A percentile compares a stretch with the other conserved stretches of the same genome.
Conservation (phyloP, 1,140 invertebrate species). For the Melanaphis sacchari region DNA sequence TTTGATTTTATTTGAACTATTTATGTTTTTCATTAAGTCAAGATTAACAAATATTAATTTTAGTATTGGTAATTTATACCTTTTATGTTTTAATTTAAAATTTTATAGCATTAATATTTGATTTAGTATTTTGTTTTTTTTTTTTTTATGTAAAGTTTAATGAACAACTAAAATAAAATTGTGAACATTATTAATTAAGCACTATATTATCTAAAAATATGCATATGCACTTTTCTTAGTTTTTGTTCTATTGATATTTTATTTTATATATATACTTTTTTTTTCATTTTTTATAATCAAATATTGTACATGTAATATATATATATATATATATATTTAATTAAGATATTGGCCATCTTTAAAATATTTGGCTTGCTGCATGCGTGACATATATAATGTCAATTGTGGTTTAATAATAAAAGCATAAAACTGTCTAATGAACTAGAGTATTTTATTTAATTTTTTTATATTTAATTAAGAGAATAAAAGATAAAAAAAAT, state of each 20-base stretch:
- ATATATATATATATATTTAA: too few relatives aligned
- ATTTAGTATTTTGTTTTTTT: not conserved
- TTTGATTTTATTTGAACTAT: not conserved
- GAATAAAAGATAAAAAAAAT: not conserved
- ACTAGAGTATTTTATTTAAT: not conserved
- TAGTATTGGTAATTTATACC: not conserved
- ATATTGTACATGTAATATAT: too few relatives aligned
- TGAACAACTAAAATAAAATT: not conserved
- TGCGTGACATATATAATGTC: not conserved
- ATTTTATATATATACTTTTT: too few relatives aligned
- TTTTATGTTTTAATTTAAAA: not conserved
- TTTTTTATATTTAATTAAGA: not conserved
- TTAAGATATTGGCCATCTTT: not conserved
- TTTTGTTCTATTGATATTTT: not conserved
- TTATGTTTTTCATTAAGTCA: not conserved
- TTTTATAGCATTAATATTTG: not conserved
- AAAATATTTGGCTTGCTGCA: not conserved
- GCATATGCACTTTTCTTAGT: not conserved
- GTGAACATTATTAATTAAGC: not conserved
- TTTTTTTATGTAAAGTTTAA: not conserved
- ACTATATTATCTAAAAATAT: conserved; percentile 7
- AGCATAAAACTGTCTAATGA: not conserved
- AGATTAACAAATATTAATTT: not conserved
- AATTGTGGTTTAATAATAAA: not conserved
- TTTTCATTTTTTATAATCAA: too few relatives aligned